A percentile compares a stretch with the other conserved stretches of the same genome.
These are phyloP conservation scores for Phataginus tricuspis DNA, from an alignment of 2,797 vertebrate species.

Conservation along the genomic window DNA sequence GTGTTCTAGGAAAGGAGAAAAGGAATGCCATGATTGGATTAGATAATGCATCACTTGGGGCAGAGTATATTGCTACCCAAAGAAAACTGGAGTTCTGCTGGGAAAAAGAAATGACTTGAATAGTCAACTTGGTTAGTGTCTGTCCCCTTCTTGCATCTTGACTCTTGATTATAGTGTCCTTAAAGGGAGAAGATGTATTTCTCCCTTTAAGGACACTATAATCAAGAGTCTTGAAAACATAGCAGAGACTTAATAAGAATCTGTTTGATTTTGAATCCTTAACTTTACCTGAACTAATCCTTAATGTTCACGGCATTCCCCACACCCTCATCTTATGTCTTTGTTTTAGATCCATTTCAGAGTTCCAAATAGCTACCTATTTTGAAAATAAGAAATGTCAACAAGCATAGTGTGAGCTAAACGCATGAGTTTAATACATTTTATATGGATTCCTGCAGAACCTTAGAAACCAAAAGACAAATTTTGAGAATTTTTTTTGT, in stretches of 20 bases:
- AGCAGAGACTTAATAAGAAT: background rate
- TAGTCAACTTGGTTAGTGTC: background rate
- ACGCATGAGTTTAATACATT: background rate
- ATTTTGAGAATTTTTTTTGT: constrained; percentile 22
- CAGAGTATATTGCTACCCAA: background rate
- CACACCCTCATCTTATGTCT: background rate
- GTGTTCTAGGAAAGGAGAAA: background rate
- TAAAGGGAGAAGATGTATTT: no score
- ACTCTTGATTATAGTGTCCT: background rate
- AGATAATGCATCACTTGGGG: background rate
- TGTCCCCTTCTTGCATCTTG: background rate
- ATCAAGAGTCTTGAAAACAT: no score
- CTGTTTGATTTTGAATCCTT: background rate
- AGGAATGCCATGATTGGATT: background rate
- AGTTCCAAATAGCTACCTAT: background rate
- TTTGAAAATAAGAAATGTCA: background rate
- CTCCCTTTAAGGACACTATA: no score
- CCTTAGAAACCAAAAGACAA: background rate
- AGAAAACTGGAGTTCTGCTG: background rate
- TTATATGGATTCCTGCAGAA: background rate
- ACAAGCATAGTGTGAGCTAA: background rate
- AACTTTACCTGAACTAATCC: background rate
- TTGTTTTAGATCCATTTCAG: background rate
- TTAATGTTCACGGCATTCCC: background rate
- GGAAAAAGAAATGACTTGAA: background rate